These are phyloP conservation scores for Erythrocercus mccallii DNA, from an alignment of 2,113 vertebrate genomes.

Conservation along the genomic window DNA sequence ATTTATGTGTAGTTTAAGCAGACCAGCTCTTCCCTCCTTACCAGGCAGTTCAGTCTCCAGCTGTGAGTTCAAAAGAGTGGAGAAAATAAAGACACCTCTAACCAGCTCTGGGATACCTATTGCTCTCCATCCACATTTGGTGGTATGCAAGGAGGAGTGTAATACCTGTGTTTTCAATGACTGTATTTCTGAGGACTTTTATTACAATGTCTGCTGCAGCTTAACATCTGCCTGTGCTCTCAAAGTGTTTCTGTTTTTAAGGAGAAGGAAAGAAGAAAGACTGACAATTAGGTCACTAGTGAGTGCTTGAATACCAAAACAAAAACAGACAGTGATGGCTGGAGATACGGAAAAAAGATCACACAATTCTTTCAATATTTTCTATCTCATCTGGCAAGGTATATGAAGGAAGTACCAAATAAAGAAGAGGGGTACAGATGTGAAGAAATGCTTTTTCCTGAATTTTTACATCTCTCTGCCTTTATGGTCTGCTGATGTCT, in stretches of 20 bases:
- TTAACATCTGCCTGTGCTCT: not conserved
- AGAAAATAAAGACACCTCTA: not conserved
- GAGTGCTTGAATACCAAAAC: not conserved
- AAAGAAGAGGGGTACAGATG: not conserved
- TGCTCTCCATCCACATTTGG: not conserved
- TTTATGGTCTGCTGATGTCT: not conserved
- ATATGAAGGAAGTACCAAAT: not conserved
- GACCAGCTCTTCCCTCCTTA: not conserved
- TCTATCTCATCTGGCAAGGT: not conserved
- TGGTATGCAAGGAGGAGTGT: not conserved
- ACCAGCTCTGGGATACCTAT: not conserved
- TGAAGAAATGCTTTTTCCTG: not conserved
- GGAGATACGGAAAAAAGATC: not conserved
- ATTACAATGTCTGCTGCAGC: not conserved
- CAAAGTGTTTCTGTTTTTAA: not conserved
- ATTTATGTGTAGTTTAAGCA: not conserved
- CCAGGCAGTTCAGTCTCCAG: fast-evolving
- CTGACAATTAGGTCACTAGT: not conserved
- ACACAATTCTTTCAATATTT: not conserved
- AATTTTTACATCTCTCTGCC: not conserved
- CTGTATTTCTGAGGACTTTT: not conserved
- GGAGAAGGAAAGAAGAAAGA: not conserved
- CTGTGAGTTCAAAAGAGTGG: not conserved
- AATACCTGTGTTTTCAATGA: not conserved
- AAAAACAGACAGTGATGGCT: not conserved